Conservation (phyloP, 2,888 invertebrate species). For the Athalia cordata region DNA sequence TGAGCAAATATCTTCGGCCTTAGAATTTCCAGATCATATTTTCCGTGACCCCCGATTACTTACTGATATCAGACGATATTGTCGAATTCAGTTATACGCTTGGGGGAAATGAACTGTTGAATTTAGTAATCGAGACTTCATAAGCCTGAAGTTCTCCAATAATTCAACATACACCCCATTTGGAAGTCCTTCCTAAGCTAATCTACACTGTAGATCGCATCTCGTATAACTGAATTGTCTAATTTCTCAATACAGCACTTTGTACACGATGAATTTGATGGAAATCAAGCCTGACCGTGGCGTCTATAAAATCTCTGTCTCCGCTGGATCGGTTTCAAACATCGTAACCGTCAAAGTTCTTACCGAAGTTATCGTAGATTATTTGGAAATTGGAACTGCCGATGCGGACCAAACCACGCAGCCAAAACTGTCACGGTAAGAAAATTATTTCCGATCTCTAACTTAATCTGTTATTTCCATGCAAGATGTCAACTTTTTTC, state of each 20-base stretch:
- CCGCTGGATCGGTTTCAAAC: conserved; percentile 80
- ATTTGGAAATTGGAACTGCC: conserved; percentile 89
- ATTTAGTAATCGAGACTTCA: conserved; percentile 35
- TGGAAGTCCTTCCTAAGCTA: too few species aligned
- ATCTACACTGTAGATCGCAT: too few species aligned
- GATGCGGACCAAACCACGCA: conserved; percentile 93
- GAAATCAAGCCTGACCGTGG: conserved; percentile 88
- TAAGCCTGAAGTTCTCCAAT: conserved; percentile 33
- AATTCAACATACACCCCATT: conserved; percentile 20
- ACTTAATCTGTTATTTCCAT: not conserved
- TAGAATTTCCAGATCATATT: conserved; percentile 1
- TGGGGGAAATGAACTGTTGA: conserved; percentile 69
- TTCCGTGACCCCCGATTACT: conserved; percentile 64
- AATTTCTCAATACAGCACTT: conserved; percentile 73
- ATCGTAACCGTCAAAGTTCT: conserved; percentile 80
- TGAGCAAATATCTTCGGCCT: conserved; percentile 53
- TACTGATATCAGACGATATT: conserved; percentile 60
- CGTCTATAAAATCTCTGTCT: conserved; percentile 87
- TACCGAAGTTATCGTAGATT: conserved; percentile 85
- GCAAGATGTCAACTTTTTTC: not conserved
- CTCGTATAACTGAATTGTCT: too few species aligned
- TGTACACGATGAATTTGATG: conserved; percentile 86
- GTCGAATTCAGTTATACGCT: conserved; percentile 69
- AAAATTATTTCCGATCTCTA: not conserved
- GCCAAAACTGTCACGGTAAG: conserved; percentile 81